phyloP scores from a whole-genome alignment of 2,113 vertebrate species.

The Neodontobutis hainanensis region DNA sequence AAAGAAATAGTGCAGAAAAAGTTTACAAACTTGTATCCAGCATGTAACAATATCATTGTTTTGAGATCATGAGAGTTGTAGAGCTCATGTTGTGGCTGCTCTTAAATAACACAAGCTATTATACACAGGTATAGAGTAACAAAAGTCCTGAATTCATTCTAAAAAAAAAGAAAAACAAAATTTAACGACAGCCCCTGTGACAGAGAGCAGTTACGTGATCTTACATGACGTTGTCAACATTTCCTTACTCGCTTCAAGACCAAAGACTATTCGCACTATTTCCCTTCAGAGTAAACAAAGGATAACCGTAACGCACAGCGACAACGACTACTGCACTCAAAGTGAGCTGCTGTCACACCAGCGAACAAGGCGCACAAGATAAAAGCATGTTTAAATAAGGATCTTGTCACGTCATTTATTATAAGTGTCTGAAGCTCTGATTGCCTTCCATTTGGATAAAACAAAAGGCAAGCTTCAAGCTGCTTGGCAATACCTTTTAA shows the following conservation, averaged over 20 bases:
- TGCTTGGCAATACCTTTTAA: slow-evolving; percentile 24
- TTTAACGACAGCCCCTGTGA: background rate
- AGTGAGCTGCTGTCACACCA: slow-evolving; percentile 25
- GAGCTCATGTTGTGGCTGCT: too few relatives aligned
- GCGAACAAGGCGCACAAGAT: slow-evolving; percentile 24
- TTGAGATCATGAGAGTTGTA: too few relatives aligned
- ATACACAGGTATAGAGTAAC: too few relatives aligned
- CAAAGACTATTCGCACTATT: too few relatives aligned
- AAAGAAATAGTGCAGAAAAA: too few relatives aligned
- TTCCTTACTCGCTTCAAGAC: slow-evolving; percentile 8
- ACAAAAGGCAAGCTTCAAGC: slow-evolving; percentile 25
- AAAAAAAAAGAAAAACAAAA: too few relatives aligned
- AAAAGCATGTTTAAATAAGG: slow-evolving; percentile 44
- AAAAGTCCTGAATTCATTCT: too few relatives aligned
- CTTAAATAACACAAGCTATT: too few relatives aligned
- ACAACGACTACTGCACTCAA: slow-evolving; percentile 17
- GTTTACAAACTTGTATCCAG: too few relatives aligned
- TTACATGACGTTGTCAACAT: too few relatives aligned
- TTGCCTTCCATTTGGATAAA: slow-evolving; percentile 11
- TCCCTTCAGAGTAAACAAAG: slow-evolving; percentile 30
- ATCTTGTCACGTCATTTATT: slow-evolving; percentile 26
- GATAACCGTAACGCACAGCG: slow-evolving; percentile 15
- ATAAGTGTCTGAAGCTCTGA: slow-evolving; percentile 31
- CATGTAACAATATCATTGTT: too few relatives aligned
- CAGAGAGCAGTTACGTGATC: too few relatives aligned